Evolutionary conservation across 2,797 vertebrate species (phyloP), one percentile per base, ranked within the genome.

Genomic region (Rhinophrynus dorsalis): DNA sequence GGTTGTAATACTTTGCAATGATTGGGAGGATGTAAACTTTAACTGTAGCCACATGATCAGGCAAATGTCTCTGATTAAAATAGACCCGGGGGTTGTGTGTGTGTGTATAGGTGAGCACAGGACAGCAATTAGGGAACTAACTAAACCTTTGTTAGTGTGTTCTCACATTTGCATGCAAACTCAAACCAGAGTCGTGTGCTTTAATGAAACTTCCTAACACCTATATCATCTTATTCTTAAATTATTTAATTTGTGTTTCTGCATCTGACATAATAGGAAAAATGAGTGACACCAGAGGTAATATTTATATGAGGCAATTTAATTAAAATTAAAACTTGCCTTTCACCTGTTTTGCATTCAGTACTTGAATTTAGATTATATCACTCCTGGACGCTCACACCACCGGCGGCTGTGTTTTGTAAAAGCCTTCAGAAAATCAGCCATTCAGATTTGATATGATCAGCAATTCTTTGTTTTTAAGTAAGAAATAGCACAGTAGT

Each of bases 291-390:
- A 81, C 65, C 72, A 72, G 78, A 83, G 63, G 63, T 44, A 48
- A 75, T 63, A 77, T 51, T 80, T 81, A 76, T 82, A 85, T 85
- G 78, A 77, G 88, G 81, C 85, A 86, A 85, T 89, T 87, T 85
- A 85, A 90, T 84, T 89, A 84, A 89, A 88, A 89, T 86, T 85
- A 89, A 86, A 85, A 85, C 85, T 89, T 89, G 89, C 90, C 86
- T 88, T 89, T 85, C 88, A 79, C 75, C 58, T 63, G 58, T 23
- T 84, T 79, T 80, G 86, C 80, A 87, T 81, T 82, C 82, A 80
- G 80, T 82, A 82, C 83, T 82, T 84, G 88, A 89, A 85, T 87
- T 83, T 83, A 87, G 83, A 86, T 89, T 86, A 80, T 81, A 86
- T 88, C 85, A 18, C 9, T 7, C 17, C 30, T 24, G 26, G 42